Evolutionary conservation across 92 coral and sea anemone species (phyloP).

Genomic region (Ricordea florida): DNA sequence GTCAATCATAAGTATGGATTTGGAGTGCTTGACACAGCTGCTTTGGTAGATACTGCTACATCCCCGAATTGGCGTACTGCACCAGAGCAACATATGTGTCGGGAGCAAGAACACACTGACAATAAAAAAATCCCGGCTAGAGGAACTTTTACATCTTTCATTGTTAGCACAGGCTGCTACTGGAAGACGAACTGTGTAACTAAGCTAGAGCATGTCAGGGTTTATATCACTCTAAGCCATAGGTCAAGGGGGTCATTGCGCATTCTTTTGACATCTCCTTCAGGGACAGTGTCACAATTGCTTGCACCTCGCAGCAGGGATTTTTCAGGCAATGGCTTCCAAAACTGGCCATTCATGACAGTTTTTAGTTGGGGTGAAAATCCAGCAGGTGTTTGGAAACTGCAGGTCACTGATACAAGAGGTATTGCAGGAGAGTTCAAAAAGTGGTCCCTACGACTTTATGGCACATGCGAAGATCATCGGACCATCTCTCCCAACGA

Average conservation of each 20-base stretch:
- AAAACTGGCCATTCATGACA: constrained; percentile 98
- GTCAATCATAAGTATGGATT: constrained; percentile 96
- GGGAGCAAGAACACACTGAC: constrained; percentile 61
- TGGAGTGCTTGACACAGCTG: constrained; percentile 92
- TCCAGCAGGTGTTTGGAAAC: constrained; percentile 91
- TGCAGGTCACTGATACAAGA: constrained; percentile 69
- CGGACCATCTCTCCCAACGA: constrained; percentile 59
- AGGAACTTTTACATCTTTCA: constrained; percentile 61
- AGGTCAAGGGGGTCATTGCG: constrained; percentile 81
- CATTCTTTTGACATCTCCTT: constrained; percentile 83
- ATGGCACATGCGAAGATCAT: constrained; percentile 79
- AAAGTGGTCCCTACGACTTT: constrained; percentile 84
- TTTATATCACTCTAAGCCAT: constrained; percentile 78
- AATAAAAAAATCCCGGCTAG: constrained; percentile 52
- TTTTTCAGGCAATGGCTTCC: constrained; percentile 75
- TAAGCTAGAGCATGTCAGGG: constrained; percentile 88
- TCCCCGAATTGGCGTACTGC: constrained; percentile 80
- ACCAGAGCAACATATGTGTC: constrained; percentile 85
- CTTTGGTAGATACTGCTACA: constrained; percentile 76
- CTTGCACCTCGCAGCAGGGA: constrained; percentile 78
- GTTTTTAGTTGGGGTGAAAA: constrained; percentile 97
- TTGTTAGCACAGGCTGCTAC: constrained; percentile 68
- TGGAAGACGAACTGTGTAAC: constrained; percentile 71
- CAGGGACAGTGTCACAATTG: constrained; percentile 85
- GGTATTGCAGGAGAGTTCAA: constrained; percentile 66